Conservation (phyloP, 1,140 invertebrate genomes). For the Drosophila bifasciata region DNA sequence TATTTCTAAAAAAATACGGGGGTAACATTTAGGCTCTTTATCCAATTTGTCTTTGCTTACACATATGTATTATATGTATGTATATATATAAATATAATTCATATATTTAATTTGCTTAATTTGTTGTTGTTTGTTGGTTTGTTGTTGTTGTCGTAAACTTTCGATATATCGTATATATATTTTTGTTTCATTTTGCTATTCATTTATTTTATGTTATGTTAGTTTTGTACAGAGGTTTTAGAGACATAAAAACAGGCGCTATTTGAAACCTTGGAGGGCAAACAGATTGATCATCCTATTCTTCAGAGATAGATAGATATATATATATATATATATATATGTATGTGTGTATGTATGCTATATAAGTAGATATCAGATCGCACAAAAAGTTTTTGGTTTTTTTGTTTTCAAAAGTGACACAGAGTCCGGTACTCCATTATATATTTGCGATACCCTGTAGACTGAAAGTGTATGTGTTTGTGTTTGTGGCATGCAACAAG, state of each 20-base stretch:
- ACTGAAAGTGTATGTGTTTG: slow-evolving; percentile 32
- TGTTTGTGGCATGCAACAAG: not conserved
- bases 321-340: slow-evolving; percentile 4
- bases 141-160: no score
- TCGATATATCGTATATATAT: no score
- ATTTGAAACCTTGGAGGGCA: slow-evolving; percentile 80
- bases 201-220: slow-evolving; percentile 2
- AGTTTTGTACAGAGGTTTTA: slow-evolving; percentile 61
- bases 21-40: slow-evolving; percentile 50
- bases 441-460: slow-evolving; percentile 67
- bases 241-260: slow-evolving; percentile 76
- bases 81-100: slow-evolving; percentile 58
- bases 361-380: no score
- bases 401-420: not conserved
- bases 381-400: no score
- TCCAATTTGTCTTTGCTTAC: slow-evolving; percentile 29
- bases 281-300: slow-evolving; percentile 62
- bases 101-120: slow-evolving; percentile 23
- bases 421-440: slow-evolving; percentile 2
- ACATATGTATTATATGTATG: slow-evolving; percentile 24
- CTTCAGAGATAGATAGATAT: slow-evolving; percentile 28
- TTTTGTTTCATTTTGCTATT: no score
- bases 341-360: not conserved
- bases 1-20: slow-evolving; percentile 77
- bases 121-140: slow-evolving; percentile 23